Base-by-base conservation (phyloP, 2,113 vertebrate species). In the Xenotilapia flavipinnis region DNA sequence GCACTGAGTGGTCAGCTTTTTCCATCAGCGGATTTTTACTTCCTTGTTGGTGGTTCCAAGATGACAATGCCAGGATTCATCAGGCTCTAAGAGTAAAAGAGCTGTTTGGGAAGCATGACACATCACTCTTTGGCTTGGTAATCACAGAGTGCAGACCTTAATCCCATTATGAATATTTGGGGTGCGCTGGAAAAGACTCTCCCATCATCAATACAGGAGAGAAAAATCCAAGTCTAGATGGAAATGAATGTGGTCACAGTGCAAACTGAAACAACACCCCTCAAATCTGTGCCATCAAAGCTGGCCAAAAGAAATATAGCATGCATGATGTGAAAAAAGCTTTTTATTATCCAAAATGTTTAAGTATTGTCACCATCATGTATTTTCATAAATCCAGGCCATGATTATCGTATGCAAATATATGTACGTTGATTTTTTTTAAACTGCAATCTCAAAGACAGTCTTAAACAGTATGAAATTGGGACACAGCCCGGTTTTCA, bases 401-500 rank as follows among this genome's bases (percentile, higher is more conserved):
- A 31, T 51, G 45, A n/a, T 33, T 77, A n/a, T 31, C 6, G 5
- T n/a, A n/a, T 31, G 3, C 7, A 19, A 75, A 77, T 9, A 77
- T 77, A 17, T 40, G 38, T 42, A 45, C 6, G 8, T 73, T 45
- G 38, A 26, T 9, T 33, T 31, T n/a, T 31, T n/a, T 79, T 1
- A 12, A 75, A 49, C 23, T 19, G 42, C 21, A 47, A 28, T 28
- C 40, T 75, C 14, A 75, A 75, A 49, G 70, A 28, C 42, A 17
- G 68, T 73, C 23, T 6, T 12, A 45, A 31, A 28, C 9, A 15
- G 26, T 62, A 42, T 90, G 79, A 81, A 85, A 87, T n/a, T 87
- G 83, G 86, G 90, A 86, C 91, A 86, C 53, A 31, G 56, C 54
- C n/a, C 14, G 55, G 85, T 89, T 80, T 89, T 83, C 82, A 13